phyloP scores from a whole-genome alignment of 2,888 invertebrate genomes.

The Cheiracanthium punctorium region DNA sequence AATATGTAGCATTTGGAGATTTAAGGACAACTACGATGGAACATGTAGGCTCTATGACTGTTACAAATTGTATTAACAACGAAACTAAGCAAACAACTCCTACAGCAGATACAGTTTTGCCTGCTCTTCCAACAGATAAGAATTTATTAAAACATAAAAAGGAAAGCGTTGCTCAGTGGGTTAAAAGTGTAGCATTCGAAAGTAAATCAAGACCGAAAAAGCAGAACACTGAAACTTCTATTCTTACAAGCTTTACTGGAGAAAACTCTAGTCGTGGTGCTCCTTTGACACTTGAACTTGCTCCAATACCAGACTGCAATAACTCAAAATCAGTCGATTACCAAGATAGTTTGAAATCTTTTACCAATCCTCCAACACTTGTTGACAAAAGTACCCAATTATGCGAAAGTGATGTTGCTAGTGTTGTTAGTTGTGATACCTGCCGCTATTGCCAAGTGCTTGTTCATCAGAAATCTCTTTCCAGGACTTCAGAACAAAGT shows the following conservation, averaged over 20 bases:
- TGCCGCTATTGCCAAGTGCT: slow-evolving; percentile 72
- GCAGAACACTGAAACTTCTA: slow-evolving; percentile 79
- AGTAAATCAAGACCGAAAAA: slow-evolving; percentile 50
- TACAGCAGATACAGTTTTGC: slow-evolving; percentile 16
- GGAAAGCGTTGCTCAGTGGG: slow-evolving; percentile 68
- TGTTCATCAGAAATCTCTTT: slow-evolving; percentile 48
- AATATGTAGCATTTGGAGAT: slow-evolving; percentile 55
- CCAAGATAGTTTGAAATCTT: slow-evolving; percentile 39
- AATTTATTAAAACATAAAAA: slow-evolving; percentile 52
- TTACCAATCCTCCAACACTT: slow-evolving; percentile 43
- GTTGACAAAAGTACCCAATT: slow-evolving; percentile 67
- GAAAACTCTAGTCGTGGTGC: slow-evolving; percentile 83
- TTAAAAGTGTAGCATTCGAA: slow-evolving; percentile 61
- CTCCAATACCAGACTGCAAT: slow-evolving; percentile 74
- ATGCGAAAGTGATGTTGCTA: slow-evolving; percentile 71
- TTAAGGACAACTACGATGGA: slow-evolving; percentile 39
- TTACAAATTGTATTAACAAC: slow-evolving; percentile 7
- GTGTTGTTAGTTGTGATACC: slow-evolving; percentile 73
- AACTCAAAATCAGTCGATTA: slow-evolving; percentile 30
- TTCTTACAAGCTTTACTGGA: slow-evolving; percentile 85
- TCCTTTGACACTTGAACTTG: slow-evolving; percentile 79
- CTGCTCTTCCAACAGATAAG: slow-evolving; percentile 43
- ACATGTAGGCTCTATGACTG: slow-evolving; percentile 8
- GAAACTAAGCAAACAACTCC: slow-evolving; percentile 22
- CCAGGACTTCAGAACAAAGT: slow-evolving; percentile 46